These are phyloP conservation scores for Oryzias curvinotus DNA, from an alignment of 2,113 vertebrate genomes.

Conservation along the genomic window DNA sequence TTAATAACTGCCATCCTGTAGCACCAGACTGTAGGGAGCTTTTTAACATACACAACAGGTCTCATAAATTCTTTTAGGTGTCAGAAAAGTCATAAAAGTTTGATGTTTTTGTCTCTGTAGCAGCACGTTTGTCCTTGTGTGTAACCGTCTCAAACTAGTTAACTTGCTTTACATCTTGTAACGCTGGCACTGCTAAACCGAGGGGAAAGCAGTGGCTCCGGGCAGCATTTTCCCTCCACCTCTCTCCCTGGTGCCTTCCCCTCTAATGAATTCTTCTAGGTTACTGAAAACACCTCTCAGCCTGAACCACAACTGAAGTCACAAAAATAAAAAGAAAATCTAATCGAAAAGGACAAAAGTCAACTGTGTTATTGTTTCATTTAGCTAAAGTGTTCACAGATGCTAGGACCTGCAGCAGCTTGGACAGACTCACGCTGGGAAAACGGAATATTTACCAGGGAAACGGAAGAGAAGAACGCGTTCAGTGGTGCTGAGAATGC, in stretches of 20 bases:
- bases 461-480: conserved; percentile 21
- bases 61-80: background rate
- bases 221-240: conserved; percentile 19
- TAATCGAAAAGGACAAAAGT: conserved; percentile 60
- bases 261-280: conserved; percentile 12
- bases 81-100: background rate
- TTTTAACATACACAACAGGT: background rate
- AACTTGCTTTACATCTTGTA: conserved; percentile 1
- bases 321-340: conserved; percentile 26
- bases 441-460: conserved; percentile 20
- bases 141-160: conserved; percentile 27
- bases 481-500: conserved; percentile 21
- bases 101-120: background rate
- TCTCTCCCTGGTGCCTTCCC: conserved; percentile 49
- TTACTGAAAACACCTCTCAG: conserved; percentile 23
- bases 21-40: background rate
- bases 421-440: background rate
- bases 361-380: conserved; percentile 2
- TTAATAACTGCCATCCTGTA: conserved; percentile 15
- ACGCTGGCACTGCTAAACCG: conserved; percentile 13
- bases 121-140: conserved; percentile 4
- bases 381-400: too few relatives aligned
- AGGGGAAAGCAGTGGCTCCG: conserved; percentile 20
- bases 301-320: conserved; percentile 18
- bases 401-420: too few relatives aligned